These are phyloP conservation scores for Linurgus olivaceus DNA, from an alignment of 2,797 vertebrate species.

Conservation along the genomic window DNA sequence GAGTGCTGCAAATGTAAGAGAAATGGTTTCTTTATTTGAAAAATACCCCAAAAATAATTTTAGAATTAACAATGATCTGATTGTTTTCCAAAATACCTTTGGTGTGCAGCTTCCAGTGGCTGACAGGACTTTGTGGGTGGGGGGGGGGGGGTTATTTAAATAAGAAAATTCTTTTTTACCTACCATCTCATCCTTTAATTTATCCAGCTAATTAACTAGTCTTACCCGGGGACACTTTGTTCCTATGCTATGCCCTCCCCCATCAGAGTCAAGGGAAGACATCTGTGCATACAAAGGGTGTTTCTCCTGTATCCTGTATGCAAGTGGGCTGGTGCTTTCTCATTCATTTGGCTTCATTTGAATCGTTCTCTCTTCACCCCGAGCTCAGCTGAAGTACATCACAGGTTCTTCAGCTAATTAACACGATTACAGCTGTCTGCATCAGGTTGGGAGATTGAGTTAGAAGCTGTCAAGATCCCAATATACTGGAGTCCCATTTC, in stretches of 20 bases:
- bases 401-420: constrained; percentile 52
- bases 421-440: neutral
- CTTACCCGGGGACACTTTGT: neutral
- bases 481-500: constrained; percentile 41
- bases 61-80: neutral
- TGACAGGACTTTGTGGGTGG: neutral
- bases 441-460: constrained; percentile 22
- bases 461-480: constrained; percentile 5
- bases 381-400: constrained; percentile 13
- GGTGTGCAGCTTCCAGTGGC: neutral
- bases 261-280: neutral
- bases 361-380: neutral
- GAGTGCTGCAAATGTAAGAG: neutral
- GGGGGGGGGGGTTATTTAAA: neutral
- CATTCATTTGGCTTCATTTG: neutral
- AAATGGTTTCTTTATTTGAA: neutral
- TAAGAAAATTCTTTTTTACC: neutral
- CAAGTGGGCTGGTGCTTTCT: neutral
- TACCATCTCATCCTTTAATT: neutral
- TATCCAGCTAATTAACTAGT: neutral
- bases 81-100: constrained; percentile 18
- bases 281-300: neutral
- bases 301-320: neutral
- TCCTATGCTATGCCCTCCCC: neutral
- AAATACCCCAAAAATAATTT: neutral